Conservation (phyloP, 2,797 vertebrate species). For the Bucorvus abyssinicus region DNA sequence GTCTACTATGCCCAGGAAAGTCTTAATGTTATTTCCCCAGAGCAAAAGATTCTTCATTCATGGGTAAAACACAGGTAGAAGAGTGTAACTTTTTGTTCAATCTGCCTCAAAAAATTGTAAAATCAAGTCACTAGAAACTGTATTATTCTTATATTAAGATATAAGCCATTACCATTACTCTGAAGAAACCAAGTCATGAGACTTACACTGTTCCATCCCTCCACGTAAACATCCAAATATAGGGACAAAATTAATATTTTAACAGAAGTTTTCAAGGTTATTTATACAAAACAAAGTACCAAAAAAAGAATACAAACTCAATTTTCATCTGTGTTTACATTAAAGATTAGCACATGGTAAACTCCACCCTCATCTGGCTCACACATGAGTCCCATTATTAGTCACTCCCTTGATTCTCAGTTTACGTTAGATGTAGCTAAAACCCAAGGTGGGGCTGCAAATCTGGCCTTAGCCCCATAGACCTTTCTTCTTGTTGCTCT, state of each 20-base stretch:
- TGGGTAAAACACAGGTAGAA: background rate
- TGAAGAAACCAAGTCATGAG: background rate
- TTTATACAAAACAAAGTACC: background rate
- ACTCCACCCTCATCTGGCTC: constrained; percentile 16
- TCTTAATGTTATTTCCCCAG: constrained; percentile 2
- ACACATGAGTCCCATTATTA: background rate
- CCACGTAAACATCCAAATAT: background rate
- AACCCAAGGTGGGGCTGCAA: background rate
- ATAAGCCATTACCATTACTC: background rate
- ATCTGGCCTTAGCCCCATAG: background rate
- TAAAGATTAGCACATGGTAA: background rate
- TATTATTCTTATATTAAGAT: background rate
- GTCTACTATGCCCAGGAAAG: background rate
- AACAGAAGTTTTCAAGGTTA: background rate
- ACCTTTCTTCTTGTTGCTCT: background rate
- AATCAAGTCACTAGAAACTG: background rate
- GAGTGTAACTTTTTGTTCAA: background rate
- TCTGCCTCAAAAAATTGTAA: background rate
- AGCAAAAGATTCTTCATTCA: background rate
- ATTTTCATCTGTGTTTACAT: background rate
- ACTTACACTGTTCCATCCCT: background rate
- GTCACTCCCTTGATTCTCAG: background rate
- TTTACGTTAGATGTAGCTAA: constrained; percentile 3
- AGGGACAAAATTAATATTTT: background rate
- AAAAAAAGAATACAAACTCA: background rate